Conservation (phyloP, 2,113 vertebrate genomes). For the Echinops telfairi region DNA sequence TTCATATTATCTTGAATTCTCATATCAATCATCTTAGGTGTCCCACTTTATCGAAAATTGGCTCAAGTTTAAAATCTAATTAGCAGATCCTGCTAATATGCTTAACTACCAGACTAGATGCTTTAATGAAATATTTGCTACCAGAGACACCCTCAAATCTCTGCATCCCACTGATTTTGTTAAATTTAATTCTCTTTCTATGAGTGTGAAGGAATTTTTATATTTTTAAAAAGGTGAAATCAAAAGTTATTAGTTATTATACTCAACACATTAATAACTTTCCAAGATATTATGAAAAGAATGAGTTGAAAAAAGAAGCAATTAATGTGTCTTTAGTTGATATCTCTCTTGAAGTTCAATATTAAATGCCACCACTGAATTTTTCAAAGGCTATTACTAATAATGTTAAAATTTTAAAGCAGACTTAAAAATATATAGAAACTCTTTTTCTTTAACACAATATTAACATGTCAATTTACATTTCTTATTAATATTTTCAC, state of each 20-base stretch:
- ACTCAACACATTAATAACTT: not conserved
- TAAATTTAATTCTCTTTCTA: not conserved
- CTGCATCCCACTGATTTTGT: not conserved
- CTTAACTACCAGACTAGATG: not conserved
- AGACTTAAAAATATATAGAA: not conserved
- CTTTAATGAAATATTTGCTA: not conserved
- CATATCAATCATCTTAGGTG: not conserved
- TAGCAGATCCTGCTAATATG: not conserved
- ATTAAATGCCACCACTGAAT: not conserved
- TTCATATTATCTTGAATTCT: not conserved
- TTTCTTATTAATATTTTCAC: conserved; percentile 31
- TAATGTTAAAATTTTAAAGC: not conserved
- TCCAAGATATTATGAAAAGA: not conserved
- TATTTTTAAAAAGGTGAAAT: not conserved
- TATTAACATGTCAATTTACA: not conserved
- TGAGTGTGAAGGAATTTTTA: not conserved
- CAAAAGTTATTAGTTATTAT: not conserved
- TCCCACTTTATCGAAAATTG: not conserved
- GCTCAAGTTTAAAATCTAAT: not conserved
- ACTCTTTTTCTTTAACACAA: too few relatives aligned
- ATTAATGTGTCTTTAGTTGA: not conserved
- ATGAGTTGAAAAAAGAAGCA: not conserved
- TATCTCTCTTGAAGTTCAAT: conserved; percentile 26
- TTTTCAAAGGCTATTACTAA: not conserved
- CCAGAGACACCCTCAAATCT: not conserved